Percentiles rank a stretch among this genome's conserved stretches.
These are phyloP conservation scores for Salvelinus alpinus DNA, from an alignment of 2,113 vertebrate genomes.

Conservation along the genomic window DNA sequence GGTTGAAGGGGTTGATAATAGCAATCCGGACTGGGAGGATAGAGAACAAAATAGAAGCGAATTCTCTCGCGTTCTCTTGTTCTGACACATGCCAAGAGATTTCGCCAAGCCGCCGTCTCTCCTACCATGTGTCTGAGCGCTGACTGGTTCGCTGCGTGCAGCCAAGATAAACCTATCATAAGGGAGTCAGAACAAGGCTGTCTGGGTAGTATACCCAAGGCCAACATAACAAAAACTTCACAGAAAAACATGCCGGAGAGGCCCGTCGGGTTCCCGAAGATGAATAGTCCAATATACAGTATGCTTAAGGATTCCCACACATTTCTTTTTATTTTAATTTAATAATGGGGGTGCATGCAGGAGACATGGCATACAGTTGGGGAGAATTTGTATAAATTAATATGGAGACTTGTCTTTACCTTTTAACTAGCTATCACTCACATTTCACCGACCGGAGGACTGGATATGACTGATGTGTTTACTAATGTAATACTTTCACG, in stretches of 20 bases:
- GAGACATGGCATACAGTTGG: conserved; percentile 32
- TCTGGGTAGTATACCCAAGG: neutral
- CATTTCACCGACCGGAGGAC: conserved; percentile 31
- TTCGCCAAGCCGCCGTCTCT: too few species aligned
- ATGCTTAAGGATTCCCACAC: conserved; percentile 25
- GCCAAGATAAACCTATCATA: neutral
- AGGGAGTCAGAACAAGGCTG: neutral
- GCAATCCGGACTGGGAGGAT: conserved; percentile 2
- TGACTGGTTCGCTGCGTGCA: neutral
- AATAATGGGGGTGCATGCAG: conserved; percentile 46
- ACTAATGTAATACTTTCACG: conserved; percentile 39
- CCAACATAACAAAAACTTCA: conserved; percentile 11
- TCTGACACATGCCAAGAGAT: conserved; percentile 11
- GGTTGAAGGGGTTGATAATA: conserved; percentile 2
- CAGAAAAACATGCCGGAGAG: conserved; percentile 27
- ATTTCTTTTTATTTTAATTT: conserved; percentile 45
- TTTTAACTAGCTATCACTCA: conserved; percentile 52
- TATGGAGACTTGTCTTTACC: conserved; percentile 40
- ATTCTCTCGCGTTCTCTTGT: neutral
- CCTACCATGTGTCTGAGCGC: neutral
- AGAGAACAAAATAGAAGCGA: neutral
- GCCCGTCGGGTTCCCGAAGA: conserved; percentile 27
- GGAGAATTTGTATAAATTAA: conserved; percentile 50
- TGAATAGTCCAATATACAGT: conserved; percentile 44
- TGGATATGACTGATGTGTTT: conserved; percentile 38